Evolutionary conservation across 1,140 invertebrate species (phyloP), one percentile per base, ranked within the genome.

Genomic region (Bombus breviceps): DNA sequence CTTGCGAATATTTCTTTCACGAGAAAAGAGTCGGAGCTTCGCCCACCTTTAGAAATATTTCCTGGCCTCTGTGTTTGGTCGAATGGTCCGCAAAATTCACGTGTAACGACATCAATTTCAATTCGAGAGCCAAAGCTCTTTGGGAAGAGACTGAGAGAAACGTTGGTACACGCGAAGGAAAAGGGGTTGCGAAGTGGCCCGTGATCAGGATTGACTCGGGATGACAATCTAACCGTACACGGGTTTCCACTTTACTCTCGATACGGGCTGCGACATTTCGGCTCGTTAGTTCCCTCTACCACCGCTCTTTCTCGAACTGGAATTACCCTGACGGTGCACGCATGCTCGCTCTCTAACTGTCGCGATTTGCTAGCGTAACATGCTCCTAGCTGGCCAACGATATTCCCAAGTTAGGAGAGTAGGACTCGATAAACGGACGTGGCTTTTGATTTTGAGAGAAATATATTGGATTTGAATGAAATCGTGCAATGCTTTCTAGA

Each of bases 221-320:
- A 95, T 94, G 92, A 95, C 95, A 95, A 95, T 95, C 94, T 92
- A 92, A 93, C 92, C 75, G 92, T 94, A 95, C 94, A 95, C 92
- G 95, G 90, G 91, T 95, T 95, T 95, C 93, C 94, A 95, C 94
- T 95, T 94, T 94, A 78, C 72, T 78, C 86, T 41, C 81, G 77
- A 85, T 79, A 74, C 88, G 64, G 39, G 41, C 84, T 59, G 85
- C 83, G 80, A 75, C 74, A 83, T 75, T 88, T 90, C 74, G 79
- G 86, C 68, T 87, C 69, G 81, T 81, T 88, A 74, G 39, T 37
- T 76, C 72, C n/a, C 72, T 57, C 72, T 18, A 32, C 34, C 41
- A 34, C 34, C 59, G 8, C 78, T 64, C 39, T 57, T 57, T 53
- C 78, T 73, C 53, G 15, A 22, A 25, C 18, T 28, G 9, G 39